Percentiles rank a stretch among this genome's conserved stretches.
phyloP scores from a whole-genome alignment of 2,888 invertebrate species.

The Athrips mouffetella region DNA sequence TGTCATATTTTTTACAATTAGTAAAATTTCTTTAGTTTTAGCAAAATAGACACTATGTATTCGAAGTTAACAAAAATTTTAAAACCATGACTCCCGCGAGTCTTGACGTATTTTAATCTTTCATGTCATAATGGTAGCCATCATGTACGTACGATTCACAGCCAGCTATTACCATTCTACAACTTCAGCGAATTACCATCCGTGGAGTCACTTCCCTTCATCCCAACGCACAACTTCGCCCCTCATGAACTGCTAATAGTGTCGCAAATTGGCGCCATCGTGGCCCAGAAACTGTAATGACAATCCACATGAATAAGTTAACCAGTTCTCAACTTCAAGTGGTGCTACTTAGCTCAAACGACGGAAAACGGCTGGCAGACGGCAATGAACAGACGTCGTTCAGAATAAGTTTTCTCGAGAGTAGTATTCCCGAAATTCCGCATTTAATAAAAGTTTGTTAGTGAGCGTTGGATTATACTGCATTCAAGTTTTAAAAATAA shows the following conservation, averaged over 20 bases:
- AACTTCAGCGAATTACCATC: not conserved
- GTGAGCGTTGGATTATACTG: not conserved
- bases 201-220: not conserved
- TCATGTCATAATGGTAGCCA: too few species aligned
- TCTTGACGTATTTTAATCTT: too few species aligned
- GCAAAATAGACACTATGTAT: too few species aligned
- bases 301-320: slow-evolving; percentile 17
- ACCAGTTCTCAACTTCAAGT: slow-evolving; percentile 12
- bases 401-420: slow-evolving; percentile 3
- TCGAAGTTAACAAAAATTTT: too few species aligned
- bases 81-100: too few species aligned
- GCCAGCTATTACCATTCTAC: too few species aligned
- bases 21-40: too few species aligned
- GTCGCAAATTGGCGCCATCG: slow-evolving; percentile 18
- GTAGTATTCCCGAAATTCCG: too few species aligned
- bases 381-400: not conserved
- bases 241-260: slow-evolving; percentile 17
- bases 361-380: not conserved
- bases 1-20: too few species aligned
- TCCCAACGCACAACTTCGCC: slow-evolving; percentile 8
- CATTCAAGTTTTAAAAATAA: too few species aligned
- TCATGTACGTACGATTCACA: too few species aligned
- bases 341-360: slow-evolving; percentile 4
- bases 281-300: slow-evolving; percentile 8
- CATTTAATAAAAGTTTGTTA: too few species aligned